These are phyloP conservation scores for Phymorhynchus buccinoides DNA, from an alignment of 1,140 invertebrate species.

Conservation along the genomic window DNA sequence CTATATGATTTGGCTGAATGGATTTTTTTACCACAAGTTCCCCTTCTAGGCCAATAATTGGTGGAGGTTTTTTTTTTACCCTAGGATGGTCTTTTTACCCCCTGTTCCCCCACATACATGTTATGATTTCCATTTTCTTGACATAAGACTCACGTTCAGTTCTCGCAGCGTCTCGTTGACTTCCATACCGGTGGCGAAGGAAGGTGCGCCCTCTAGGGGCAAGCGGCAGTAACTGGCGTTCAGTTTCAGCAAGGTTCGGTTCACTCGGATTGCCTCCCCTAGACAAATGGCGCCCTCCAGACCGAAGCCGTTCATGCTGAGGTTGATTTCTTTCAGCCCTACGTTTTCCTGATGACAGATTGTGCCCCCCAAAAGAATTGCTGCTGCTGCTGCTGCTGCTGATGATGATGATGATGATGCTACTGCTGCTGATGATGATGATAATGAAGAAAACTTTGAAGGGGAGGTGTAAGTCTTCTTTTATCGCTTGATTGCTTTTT, in stretches of 20 bases:
- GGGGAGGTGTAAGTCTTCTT: too few relatives aligned
- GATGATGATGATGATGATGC: too few relatives aligned
- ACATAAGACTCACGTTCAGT: slow-evolving; percentile 58
- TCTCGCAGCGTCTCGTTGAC: slow-evolving; percentile 61
- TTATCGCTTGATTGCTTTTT: too few relatives aligned
- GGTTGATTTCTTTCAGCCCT: slow-evolving; percentile 60
- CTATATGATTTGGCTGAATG: too few relatives aligned
- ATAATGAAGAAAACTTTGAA: too few relatives aligned
- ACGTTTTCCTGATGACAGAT: slow-evolving; percentile 62
- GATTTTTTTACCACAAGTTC: too few relatives aligned
- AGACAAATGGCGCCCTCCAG: slow-evolving; percentile 60
- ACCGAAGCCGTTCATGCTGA: slow-evolving; percentile 67
- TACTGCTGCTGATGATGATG: too few relatives aligned
- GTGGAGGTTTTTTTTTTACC: too few relatives aligned
- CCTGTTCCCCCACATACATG: too few relatives aligned
- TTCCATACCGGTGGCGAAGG: slow-evolving; percentile 61
- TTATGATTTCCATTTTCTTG: too few relatives aligned
- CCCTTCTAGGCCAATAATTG: too few relatives aligned
- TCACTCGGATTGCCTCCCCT: slow-evolving; percentile 60
- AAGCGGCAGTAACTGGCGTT: slow-evolving; percentile 67
- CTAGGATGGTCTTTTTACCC: too few relatives aligned
- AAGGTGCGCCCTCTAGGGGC: slow-evolving; percentile 55
- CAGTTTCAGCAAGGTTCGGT: slow-evolving; percentile 60
- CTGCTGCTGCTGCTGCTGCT: background rate
- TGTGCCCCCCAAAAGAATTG: background rate